Evolutionary conservation across 2,797 vertebrate genomes (phyloP).

Genomic region (Gobionotothen gibberifrons): DNA sequence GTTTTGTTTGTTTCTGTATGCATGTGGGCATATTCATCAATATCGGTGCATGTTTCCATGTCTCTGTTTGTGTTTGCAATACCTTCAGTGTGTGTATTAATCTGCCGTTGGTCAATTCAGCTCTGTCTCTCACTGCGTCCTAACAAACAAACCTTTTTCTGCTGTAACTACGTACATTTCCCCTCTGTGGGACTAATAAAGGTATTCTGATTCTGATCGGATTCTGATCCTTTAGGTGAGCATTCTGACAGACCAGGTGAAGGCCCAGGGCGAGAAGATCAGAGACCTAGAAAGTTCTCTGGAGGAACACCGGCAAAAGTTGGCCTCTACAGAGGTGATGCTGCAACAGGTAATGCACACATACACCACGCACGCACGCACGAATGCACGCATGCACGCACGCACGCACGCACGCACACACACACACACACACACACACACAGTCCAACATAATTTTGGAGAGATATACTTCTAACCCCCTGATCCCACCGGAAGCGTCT

Average conservation of each 20-base stretch:
- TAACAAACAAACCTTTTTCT: background rate
- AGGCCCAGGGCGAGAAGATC: conserved; percentile 99
- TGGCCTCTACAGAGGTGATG: conserved; percentile 96
- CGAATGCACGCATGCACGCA: background rate
- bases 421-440: background rate
- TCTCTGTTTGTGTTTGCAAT: background rate
- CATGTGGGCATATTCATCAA: conserved; percentile 6
- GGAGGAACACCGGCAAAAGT: conserved; percentile 93
- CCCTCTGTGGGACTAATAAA: too few species aligned
- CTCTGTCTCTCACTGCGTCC: background rate
- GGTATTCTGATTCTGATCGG: too few species aligned
- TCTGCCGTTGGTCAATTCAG: background rate
- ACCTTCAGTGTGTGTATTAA: conserved; percentile 21
- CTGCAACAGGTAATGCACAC: conserved; percentile 91
- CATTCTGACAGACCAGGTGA: conserved; percentile 97
- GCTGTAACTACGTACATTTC: too few species aligned
- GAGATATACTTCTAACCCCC: too few species aligned
- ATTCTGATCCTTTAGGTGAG: conserved; percentile 86
- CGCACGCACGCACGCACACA: background rate
- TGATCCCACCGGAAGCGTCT: too few species aligned
- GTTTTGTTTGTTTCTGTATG: too few species aligned
- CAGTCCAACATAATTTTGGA: too few species aligned
- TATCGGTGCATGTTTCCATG: too few species aligned
- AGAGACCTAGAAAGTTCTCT: conserved; percentile 94
- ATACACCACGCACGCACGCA: background rate